A percentile compares a stretch with the other conserved stretches of the same genome.
Evolutionary conservation across 2,888 invertebrate species (phyloP).

Genomic region (Mesochorus sp.): DNA sequence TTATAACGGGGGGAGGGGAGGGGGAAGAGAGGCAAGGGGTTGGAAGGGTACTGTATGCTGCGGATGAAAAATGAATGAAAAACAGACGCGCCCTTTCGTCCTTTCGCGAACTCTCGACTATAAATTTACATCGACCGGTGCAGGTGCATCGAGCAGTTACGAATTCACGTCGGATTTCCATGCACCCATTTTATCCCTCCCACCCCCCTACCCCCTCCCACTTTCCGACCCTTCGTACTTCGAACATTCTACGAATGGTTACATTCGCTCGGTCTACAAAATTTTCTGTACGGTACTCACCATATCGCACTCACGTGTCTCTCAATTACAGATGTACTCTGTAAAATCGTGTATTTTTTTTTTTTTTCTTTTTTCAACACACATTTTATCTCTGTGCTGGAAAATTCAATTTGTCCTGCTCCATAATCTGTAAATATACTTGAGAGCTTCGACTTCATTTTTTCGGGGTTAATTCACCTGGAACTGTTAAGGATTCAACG

Average conservation of each 20-base stretch:
- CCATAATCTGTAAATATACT: background rate
- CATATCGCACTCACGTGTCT: conserved; percentile 13
- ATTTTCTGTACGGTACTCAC: background rate
- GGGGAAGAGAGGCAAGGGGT: conserved; percentile 9
- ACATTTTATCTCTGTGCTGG: background rate
- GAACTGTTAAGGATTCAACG: background rate
- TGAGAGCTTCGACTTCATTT: conserved; percentile 18
- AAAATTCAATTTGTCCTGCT: conserved; percentile 10
- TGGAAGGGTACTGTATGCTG: too few species aligned
- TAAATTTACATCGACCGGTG: conserved; percentile 60
- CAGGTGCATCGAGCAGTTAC: conserved; percentile 53
- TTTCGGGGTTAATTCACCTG: background rate
- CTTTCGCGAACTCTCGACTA: conserved; percentile 53
- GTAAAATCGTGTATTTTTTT: too few species aligned
- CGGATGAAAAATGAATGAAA: conserved; percentile 65
- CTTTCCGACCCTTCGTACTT: background rate
- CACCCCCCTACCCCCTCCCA: background rate
- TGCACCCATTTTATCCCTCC: background rate
- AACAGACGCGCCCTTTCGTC: conserved; percentile 62
- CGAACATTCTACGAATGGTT: background rate
- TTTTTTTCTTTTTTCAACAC: too few species aligned
- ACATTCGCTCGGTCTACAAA: conserved; percentile 26
- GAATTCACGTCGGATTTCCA: conserved; percentile 46
- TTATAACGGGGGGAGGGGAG: conserved; percentile 4
- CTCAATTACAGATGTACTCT: too few species aligned